Evolutionary conservation across 1,140 invertebrate species (phyloP).

Genomic region (Aphidius gifuensis): DNA sequence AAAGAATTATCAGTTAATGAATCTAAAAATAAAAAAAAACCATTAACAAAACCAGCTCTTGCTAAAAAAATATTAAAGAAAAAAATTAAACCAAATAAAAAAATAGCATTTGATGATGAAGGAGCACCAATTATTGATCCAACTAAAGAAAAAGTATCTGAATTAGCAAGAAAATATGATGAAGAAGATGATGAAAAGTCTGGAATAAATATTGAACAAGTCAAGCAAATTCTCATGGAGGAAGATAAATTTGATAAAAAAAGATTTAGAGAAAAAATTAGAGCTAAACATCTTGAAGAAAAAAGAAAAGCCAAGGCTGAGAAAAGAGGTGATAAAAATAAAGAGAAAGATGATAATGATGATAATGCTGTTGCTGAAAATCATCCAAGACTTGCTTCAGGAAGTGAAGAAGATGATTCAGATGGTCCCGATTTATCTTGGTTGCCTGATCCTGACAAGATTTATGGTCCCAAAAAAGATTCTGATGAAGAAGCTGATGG

Average conservation of each 20-base stretch:
- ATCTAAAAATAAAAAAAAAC: conserved; percentile 64
- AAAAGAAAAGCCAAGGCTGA: conserved; percentile 64
- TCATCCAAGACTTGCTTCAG: conserved; percentile 29
- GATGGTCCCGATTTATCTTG: conserved; percentile 71
- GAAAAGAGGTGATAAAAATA: conserved; percentile 60
- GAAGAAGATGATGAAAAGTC: conserved; percentile 59
- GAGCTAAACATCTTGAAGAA: conserved; percentile 74
- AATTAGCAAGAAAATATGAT: conserved; percentile 51
- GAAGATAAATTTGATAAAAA: conserved; percentile 86
- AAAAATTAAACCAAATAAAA: conserved; percentile 80
- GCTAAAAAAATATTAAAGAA: conserved; percentile 87
- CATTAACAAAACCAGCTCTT: conserved; percentile 75
- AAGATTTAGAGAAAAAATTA: conserved; percentile 76
- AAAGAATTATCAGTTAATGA: conserved; percentile 15
- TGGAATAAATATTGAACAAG: conserved; percentile 78
- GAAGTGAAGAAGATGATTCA: conserved; percentile 55
- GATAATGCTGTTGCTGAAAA: conserved; percentile 26
- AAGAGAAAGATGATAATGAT: conserved; percentile 43
- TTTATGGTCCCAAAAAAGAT: conserved; percentile 59
- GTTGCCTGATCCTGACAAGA: conserved; percentile 80
- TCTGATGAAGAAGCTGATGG: conserved; percentile 31
- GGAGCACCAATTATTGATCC: conserved; percentile 35
- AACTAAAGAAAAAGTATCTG: conserved; percentile 38
- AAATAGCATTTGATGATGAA: conserved; percentile 50
- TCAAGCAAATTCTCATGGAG: conserved; percentile 72